Base-by-base conservation (phyloP, 2,888 invertebrate genomes). In the Spodoptera littoralis region DNA sequence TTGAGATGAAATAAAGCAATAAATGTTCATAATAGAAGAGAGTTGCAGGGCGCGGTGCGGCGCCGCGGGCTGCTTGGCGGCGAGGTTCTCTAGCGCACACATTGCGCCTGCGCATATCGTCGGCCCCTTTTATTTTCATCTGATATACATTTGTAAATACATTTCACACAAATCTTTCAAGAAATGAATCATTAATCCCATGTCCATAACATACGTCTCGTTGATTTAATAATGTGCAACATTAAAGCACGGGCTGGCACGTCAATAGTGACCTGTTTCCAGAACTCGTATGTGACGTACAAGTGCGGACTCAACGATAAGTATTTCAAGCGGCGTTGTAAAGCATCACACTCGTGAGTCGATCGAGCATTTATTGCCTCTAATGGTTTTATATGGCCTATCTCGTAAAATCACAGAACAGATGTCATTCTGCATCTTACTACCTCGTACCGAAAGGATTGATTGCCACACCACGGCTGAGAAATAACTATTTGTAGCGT, bases 1-100 rank as follows among this genome's bases (percentile, higher is more conserved):
- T 84, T 77, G 77, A 83, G 84, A 87, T 87, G 83, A 89, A 90
- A 92, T 90, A 89, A 88, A 90, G 88, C 85, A 88, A 89, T 88
- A 88, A 88, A 86, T 83, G 85, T 85, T 86, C 84, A 85, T 87
- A 85, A 86, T 84, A 80, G 81, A 85, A 84, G 84, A 81, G 83
- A 81, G 75, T 75, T 73, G 81, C 70, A 77, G 79, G 82, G 83
- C 81, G 82, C 81, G 63, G 72, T 83, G 85, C 81, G 64, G 72
- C 83, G 85, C 84, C 77, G 65, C 80, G 71, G 81, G 80, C 80
- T 76, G 70, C 70, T 70, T 60, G 74, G 73, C 74, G 75, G 54
- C 51, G 45, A 53, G 49, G 27, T 11, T 49, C 50, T 55, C 64
- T 54, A 47, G 65, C 63, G 43, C 58, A 64, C 80, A 80, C 69